These are phyloP conservation scores for Iguana delicatissima DNA, from an alignment of 2,797 vertebrate genomes.

Conservation along the genomic window DNA sequence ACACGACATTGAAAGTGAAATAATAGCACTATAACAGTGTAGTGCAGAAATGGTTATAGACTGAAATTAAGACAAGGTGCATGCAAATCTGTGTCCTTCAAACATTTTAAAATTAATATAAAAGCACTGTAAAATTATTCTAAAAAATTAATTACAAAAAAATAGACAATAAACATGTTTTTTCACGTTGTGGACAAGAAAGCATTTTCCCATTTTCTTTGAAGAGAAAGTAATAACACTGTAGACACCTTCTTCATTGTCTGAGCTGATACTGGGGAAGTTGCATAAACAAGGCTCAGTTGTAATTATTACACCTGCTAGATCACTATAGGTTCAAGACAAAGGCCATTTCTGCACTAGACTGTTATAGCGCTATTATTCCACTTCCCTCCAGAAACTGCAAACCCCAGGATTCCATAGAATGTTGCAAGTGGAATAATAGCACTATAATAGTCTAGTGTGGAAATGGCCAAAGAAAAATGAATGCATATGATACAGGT, in stretches of 20 bases:
- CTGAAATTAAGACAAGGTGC: background rate
- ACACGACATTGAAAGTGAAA: too few species aligned
- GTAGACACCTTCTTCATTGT: background rate
- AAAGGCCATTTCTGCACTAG: background rate
- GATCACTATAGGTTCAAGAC: background rate
- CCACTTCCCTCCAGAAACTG: too few species aligned
- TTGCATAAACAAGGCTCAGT: background rate
- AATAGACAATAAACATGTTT: background rate
- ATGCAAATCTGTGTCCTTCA: background rate
- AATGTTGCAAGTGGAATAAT: too few species aligned
- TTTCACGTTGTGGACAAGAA: background rate
- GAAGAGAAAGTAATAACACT: background rate
- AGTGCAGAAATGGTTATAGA: background rate
- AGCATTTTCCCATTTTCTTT: background rate
- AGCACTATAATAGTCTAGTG: too few species aligned
- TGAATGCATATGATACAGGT: background rate
- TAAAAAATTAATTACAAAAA: background rate
- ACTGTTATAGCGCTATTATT: too few species aligned
- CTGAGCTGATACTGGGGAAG: background rate
- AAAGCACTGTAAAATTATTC: background rate
- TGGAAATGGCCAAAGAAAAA: background rate
- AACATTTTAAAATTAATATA: background rate
- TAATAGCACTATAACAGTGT: too few species aligned
- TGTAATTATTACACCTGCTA: background rate
- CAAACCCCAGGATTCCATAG: too few species aligned